Conservation (phyloP, 2,113 vertebrate genomes). For the Trematocara variabile region DNA sequence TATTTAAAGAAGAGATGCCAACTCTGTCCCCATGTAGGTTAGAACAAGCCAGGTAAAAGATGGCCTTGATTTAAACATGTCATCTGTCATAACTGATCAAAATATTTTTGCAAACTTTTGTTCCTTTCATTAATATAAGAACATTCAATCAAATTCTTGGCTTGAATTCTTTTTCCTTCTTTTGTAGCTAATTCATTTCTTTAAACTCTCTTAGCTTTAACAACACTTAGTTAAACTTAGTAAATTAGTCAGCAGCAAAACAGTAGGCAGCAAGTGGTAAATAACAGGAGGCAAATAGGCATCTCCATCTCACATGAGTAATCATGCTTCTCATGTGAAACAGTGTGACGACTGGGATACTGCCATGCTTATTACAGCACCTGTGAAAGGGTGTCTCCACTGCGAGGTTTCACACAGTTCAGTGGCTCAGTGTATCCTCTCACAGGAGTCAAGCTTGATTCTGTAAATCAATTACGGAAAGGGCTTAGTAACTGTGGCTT, state of each 20-base stretch:
- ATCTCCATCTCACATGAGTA: not conserved
- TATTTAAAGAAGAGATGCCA: not conserved
- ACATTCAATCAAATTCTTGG: not conserved
- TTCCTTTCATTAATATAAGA: not conserved
- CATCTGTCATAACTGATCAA: not conserved
- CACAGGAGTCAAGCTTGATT: not conserved
- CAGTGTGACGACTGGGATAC: not conserved
- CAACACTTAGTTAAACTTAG: not conserved
- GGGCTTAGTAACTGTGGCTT: not conserved
- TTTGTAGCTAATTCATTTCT: not conserved
- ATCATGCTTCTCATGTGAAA: not conserved
- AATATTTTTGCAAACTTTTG: not conserved
- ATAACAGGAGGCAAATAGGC: not conserved
- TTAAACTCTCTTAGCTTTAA: not conserved
- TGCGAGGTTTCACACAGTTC: not conserved
- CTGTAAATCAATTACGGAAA: conserved; percentile 32
- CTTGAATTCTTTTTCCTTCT: not conserved
- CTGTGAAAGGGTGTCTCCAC: not conserved
- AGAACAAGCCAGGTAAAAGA: not conserved
- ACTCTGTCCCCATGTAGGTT: not conserved
- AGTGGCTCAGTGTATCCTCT: not conserved
- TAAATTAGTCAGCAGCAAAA: not conserved
- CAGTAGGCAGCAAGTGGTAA: not conserved
- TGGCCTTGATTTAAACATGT: not conserved
- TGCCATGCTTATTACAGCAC: not conserved